Base-by-base conservation (phyloP, 2,888 invertebrate genomes). In the Cyaniris semiargus region DNA sequence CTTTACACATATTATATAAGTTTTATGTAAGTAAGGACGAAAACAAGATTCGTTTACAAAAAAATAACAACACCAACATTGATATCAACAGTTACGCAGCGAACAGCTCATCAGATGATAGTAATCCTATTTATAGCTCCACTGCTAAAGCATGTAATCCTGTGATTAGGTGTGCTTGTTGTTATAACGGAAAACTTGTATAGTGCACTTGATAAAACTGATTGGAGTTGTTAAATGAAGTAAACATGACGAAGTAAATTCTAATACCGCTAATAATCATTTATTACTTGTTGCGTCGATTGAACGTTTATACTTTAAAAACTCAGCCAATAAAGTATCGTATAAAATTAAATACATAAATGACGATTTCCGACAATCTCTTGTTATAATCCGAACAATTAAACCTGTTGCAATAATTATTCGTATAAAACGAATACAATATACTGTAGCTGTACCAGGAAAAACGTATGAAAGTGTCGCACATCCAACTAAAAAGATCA, bases 91-190 rank as follows among this genome's bases (percentile, higher is more conserved):
- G 71, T 48, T 23, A 74, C 27, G 27, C 27, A 48, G 74, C 18
- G 21, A 48, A 48, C 53, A 48, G 53, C 48, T 74, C 27, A 74
- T 74, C 74, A 23, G 74, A 74, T 53, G 74, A 74, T 74, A 74
- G 53, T 74, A 74, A 74, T 74, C 53, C 74, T 48, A 74, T 74
- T 74, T 74, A 74, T 74, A 74, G 74, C 48, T 53, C n/a, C 48
- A 48, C 74, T 27, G 48, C 48, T 48, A 74, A 74, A 27, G 53
- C 74, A 27, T 48, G 48, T 74, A 74, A 74, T 23, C 74, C 53
- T 48, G 18, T 74, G 74, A 74, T 53, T 74, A 74, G 27, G 44
- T 53, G 18, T 48, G 74, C 74, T 74, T 74, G 27, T 27, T 74
- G 23, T 74, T 53, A 38, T 53, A 53, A 53, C 23, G 53, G 74